phyloP scores from a whole-genome alignment of 1,140 invertebrate genomes.

The Microplitis demolitor region DNA sequence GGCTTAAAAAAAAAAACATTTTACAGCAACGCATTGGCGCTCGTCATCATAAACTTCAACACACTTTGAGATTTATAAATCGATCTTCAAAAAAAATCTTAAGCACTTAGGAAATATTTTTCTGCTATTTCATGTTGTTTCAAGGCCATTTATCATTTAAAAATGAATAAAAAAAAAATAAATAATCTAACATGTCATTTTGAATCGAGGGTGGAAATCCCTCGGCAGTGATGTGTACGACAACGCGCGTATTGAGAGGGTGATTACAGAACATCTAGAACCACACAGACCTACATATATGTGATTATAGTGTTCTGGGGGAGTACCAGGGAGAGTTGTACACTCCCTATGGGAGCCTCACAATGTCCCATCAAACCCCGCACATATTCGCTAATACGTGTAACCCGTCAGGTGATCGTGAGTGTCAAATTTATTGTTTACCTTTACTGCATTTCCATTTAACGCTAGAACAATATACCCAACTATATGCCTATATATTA shows the following conservation, averaged over 20 bases:
- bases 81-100: too few species aligned
- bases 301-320: neutral
- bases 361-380: constrained; percentile 11
- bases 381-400: neutral
- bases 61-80: too few species aligned
- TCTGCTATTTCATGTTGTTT: too few species aligned
- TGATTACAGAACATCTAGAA: neutral
- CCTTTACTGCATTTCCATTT: constrained; percentile 13
- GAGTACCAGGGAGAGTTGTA: neutral
- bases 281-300: neutral
- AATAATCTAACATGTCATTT: neutral
- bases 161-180: neutral
- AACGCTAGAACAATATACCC: too few species aligned
- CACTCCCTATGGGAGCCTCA: constrained; percentile 24
- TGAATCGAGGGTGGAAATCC: neutral
- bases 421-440: constrained; percentile 30
- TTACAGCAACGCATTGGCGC: too few species aligned
- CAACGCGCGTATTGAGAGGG: neutral
- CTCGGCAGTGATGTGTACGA: neutral
- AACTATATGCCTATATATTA: neutral
- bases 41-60: too few species aligned
- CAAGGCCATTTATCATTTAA: too few species aligned
- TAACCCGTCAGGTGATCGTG: constrained; percentile 23
- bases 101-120: too few species aligned
- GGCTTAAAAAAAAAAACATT: too few species aligned